phyloP scores from a whole-genome alignment of 1,140 invertebrate genomes.

The Drosophila pseudoobscura region DNA sequence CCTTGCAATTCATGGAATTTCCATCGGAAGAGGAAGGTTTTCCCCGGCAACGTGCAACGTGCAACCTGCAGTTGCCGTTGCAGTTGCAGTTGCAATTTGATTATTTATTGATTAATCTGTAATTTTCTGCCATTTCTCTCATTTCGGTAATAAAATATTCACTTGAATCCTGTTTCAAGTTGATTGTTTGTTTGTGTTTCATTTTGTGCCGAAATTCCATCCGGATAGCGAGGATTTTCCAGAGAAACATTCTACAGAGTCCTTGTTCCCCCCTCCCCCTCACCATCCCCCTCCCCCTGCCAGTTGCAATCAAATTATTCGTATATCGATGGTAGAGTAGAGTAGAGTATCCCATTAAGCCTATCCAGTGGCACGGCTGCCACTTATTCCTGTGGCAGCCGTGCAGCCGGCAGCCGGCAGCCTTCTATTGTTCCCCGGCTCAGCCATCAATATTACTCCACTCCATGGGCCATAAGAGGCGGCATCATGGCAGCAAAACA shows the following conservation, averaged over 20 bases:
- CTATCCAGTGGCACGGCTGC: conserved; percentile 6
- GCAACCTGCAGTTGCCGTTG: no score
- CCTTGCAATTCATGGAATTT: no score
- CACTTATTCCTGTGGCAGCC: conserved; percentile 7
- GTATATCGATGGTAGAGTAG: conserved; percentile 6
- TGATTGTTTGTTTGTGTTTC: conserved; percentile 14
- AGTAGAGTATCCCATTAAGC: conserved; percentile 18
- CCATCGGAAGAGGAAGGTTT: background rate
- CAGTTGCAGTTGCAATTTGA: no score
- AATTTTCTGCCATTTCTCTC: conserved; percentile 33
- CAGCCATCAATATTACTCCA: conserved; percentile 19
- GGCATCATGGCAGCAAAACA: conserved; percentile 24
- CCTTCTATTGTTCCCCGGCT: conserved; percentile 37
- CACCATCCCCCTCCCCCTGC: background rate
- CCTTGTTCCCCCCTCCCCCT: no score
- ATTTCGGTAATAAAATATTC: conserved; percentile 27
- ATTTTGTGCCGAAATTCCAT: background rate
- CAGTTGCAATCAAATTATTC: conserved; percentile 8
- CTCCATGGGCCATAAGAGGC: conserved; percentile 9
- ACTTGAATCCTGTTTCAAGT: conserved; percentile 10
- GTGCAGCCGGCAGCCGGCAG: background rate
- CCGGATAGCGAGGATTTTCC: no score
- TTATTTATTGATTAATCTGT: conserved; percentile 39
- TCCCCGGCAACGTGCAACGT: no score
- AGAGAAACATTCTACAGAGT: no score